Evolutionary conservation across 2,113 vertebrate genomes (phyloP).

Genomic region (Bos javanicus): DNA sequence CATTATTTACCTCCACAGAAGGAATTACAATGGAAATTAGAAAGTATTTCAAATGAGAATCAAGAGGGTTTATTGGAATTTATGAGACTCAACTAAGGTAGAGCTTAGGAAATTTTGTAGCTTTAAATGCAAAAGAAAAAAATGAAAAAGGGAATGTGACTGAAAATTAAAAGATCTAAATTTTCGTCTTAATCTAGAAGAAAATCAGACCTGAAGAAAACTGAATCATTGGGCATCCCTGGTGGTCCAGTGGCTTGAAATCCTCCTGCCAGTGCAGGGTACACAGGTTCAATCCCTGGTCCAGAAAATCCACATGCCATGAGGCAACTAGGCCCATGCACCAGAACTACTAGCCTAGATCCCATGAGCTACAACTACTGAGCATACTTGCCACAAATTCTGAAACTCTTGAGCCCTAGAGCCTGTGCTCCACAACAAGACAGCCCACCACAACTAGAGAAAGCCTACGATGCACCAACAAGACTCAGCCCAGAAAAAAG

Average conservation of each 20-base stretch:
- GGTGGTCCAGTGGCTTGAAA: not conserved
- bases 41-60: not conserved
- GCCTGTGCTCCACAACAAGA: not conserved
- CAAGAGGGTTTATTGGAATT: not conserved
- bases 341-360: not conserved
- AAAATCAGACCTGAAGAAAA: not conserved
- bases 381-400: not conserved
- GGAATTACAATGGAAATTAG: not conserved
- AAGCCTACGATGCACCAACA: not conserved
- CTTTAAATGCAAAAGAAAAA: not conserved
- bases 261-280: not conserved
- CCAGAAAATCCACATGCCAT: not conserved
- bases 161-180: not conserved
- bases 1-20: not conserved
- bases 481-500: not conserved
- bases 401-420: not conserved
- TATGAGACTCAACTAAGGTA: not conserved
- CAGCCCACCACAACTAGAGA: not conserved
- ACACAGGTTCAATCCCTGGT: not conserved
- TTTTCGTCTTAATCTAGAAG: not conserved
- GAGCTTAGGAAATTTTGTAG: not conserved
- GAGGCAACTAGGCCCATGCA: not conserved
- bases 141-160: not conserved
- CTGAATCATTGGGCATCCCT: not conserved
- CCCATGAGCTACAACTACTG: not conserved